Evolutionary conservation across 2,113 vertebrate genomes (phyloP).

Genomic region (Pteruthius melanotis): DNA sequence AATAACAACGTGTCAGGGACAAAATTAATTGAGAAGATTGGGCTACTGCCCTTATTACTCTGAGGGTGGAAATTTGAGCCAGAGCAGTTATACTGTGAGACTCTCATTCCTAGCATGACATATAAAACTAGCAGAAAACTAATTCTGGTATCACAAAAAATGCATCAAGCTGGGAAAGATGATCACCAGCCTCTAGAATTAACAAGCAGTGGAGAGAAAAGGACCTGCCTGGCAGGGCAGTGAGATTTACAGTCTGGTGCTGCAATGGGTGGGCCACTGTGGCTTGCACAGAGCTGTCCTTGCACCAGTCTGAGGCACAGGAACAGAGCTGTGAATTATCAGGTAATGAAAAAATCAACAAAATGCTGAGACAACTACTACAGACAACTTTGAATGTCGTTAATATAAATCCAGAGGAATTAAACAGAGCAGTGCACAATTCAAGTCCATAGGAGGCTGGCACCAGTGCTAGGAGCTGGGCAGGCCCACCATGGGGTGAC

Average conservation of each 20-base stretch:
- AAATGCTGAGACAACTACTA: conserved; percentile 1
- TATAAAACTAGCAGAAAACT: conserved; percentile 16
- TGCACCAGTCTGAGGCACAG: not conserved
- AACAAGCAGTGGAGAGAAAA: not conserved
- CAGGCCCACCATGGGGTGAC: not conserved
- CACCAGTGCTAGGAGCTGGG: rapidly evolving
- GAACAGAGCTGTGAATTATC: not conserved
- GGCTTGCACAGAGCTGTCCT: not conserved
- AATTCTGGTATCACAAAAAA: conserved; percentile 26
- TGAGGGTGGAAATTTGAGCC: not conserved
- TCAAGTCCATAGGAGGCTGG: not conserved
- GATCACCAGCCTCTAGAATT: conserved; percentile 17
- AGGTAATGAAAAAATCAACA: not conserved
- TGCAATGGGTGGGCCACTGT: not conserved
- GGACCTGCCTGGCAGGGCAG: not conserved
- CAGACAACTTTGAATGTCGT: not conserved
- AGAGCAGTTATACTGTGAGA: not conserved
- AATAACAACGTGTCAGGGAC: not conserved
- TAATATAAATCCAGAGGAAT: not conserved
- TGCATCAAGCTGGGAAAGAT: not conserved
- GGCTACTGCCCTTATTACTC: conserved; percentile 3
- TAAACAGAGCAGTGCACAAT: not conserved
- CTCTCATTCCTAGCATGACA: not conserved
- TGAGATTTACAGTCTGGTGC: not conserved
- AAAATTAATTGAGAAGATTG: conserved; percentile 2